Conservation (phyloP, 2,888 invertebrate species). For the Tridacna gigas region DNA sequence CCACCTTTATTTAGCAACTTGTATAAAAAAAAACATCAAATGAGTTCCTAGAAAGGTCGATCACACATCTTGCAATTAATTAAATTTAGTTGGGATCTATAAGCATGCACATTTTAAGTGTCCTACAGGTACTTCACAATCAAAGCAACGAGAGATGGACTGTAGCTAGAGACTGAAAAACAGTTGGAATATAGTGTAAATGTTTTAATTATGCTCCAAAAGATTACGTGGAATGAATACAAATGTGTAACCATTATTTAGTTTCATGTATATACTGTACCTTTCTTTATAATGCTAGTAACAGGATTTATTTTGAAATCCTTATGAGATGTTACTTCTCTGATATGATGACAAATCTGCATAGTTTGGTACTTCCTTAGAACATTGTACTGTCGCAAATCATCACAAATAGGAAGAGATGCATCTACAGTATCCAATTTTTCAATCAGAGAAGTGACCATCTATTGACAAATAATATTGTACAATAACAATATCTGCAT, state of each 20-base stretch:
- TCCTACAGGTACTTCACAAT: too few relatives aligned
- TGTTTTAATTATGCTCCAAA: slow-evolving; percentile 33
- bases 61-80: too few relatives aligned
- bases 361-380: slow-evolving; percentile 13
- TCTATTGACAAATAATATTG: slow-evolving; percentile 7
- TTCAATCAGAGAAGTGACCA: slow-evolving; percentile 7
- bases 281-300: slow-evolving; percentile 18
- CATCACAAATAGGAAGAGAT: slow-evolving; percentile 1
- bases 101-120: too few relatives aligned
- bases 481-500: slow-evolving; percentile 7
- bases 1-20: too few relatives aligned
- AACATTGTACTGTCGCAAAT: slow-evolving; percentile 4
- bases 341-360: slow-evolving; percentile 5
- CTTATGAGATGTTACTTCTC: not conserved
- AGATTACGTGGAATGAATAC: slow-evolving; percentile 26
- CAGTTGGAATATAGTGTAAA: too few relatives aligned
- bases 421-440: not conserved
- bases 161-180: too few relatives aligned
- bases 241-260: not conserved
- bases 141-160: too few relatives aligned
- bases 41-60: too few relatives aligned
- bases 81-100: too few relatives aligned
- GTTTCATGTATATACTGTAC: slow-evolving; percentile 28
- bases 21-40: too few relatives aligned
- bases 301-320: slow-evolving; percentile 17